Evolutionary conservation across 2,113 vertebrate genomes (phyloP), one percentile per base, ranked within the genome.

Genomic region (Ictalurus furcatus): DNA sequence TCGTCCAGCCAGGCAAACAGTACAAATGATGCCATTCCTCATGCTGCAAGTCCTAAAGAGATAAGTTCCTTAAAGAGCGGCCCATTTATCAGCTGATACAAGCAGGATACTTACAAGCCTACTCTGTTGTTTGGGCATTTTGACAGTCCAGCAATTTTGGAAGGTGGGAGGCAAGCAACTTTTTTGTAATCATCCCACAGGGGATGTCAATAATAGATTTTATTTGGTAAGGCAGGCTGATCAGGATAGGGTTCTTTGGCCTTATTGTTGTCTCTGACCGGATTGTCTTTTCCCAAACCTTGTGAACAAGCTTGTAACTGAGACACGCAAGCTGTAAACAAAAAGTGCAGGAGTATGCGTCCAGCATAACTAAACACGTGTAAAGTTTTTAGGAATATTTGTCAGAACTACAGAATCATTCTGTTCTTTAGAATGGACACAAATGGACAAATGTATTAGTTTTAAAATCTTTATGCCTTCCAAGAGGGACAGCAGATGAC

Each of bases 21-120:
- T 98, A 98, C 98, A 99, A 99, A 99, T 98, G 97, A 98, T 97
- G 97, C 98, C 98, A 99, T 99, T 97, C 96, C 97, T 99, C 98
- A 99, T 97, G 95, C 96, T 93, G 96, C 96, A 95, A 97, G 97
- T 97, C 97, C 97, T 97, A 96, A 96, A 97, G 97, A 98, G 98
- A 99, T 99, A 99, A 99, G 98, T 98, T 97, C 97, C 96, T 97
- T 99, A 98, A 99, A 99, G 97, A 99, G 98, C 96, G 96, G 93
- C 94, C 97, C 97, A 99, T 99, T 99, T 98, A 98, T 99, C 98
- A 99, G 98, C 96, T 97, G 97, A 97, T 98, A 98, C 98, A 96
- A 96, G 96, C 96, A 93, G 96, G 97, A 96, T 96, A 96, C 97
- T 97, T 97, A 97, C 97, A 97, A 97, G 97, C 95, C 94, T 92